phyloP scores from a whole-genome alignment of 2,797 vertebrate genomes.

The Steatocranus sp. region DNA sequence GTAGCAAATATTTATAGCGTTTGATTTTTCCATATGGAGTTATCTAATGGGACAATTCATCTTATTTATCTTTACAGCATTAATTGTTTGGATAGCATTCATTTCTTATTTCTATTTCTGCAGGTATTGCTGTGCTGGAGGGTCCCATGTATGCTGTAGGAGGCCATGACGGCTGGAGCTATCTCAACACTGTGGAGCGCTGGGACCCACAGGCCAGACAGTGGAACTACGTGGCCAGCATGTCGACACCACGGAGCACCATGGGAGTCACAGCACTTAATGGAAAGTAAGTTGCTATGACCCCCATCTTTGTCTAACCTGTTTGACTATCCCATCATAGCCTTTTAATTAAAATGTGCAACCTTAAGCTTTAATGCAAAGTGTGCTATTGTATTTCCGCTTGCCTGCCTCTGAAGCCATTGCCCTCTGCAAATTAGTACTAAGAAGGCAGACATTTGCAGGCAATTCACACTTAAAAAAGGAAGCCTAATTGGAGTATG shows the following conservation, averaged over 20 bases:
- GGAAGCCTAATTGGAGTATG: background rate
- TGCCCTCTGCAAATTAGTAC: background rate
- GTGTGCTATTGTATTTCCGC: background rate
- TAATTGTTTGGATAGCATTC: background rate
- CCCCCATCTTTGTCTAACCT: background rate
- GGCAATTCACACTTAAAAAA: background rate
- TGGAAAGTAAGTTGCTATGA: slow-evolving; percentile 83
- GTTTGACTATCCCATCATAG: background rate
- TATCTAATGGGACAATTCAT: background rate
- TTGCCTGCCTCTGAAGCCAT: background rate
- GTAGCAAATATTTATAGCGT: background rate
- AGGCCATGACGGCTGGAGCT: slow-evolving; percentile 98
- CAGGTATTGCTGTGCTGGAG: slow-evolving; percentile 93
- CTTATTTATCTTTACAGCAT: background rate
- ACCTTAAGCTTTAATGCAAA: background rate
- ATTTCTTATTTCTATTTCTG: background rate
- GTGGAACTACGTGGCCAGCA: slow-evolving; percentile 98
- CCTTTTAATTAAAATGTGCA: background rate
- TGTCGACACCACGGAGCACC: slow-evolving; percentile 95
- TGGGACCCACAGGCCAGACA: slow-evolving; percentile 96
- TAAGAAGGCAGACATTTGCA: background rate
- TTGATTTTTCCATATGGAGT: background rate
- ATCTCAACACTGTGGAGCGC: slow-evolving; percentile 95
- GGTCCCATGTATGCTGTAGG: slow-evolving; percentile 98
- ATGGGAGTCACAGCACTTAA: slow-evolving; percentile 93